Percentiles rank a stretch among this genome's conserved stretches.
Conservation (phyloP, 2,888 invertebrate genomes). For the Caenorhabditis wallacei region DNA sequence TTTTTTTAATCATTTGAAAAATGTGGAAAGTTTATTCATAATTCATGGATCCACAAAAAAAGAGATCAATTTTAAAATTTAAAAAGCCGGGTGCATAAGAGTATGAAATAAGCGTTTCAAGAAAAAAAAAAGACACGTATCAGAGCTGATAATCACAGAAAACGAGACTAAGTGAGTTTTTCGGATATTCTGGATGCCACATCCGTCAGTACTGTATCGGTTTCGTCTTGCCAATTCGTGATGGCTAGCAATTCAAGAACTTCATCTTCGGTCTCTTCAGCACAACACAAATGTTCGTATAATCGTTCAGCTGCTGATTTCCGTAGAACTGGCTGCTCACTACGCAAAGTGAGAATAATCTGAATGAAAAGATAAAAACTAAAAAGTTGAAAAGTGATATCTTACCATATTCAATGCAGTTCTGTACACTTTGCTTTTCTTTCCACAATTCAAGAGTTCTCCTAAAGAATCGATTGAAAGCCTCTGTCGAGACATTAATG, state of each 20-base stretch:
- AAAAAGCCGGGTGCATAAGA: neutral
- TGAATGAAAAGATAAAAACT: conserved; percentile 40
- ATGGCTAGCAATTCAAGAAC: conserved; percentile 54
- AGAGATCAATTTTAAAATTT: neutral
- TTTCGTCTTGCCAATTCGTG: conserved; percentile 62
- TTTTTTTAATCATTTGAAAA: neutral
- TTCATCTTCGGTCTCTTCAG: conserved; percentile 58
- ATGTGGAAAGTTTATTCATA: neutral
- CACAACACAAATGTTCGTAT: conserved; percentile 77
- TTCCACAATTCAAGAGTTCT: conserved; percentile 55
- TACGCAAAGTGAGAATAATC: conserved; percentile 72
- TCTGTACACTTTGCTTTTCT: conserved; percentile 50
- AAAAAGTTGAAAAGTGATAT: neutral
- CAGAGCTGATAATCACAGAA: neutral
- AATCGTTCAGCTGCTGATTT: conserved; percentile 78
- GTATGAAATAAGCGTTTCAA: neutral
- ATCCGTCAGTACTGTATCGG: conserved; percentile 23
- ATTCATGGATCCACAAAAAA: neutral
- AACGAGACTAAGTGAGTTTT: conserved; percentile 31
- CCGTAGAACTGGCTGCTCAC: conserved; percentile 72
- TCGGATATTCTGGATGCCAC: conserved; percentile 42
- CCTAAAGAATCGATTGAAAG: conserved; percentile 52
- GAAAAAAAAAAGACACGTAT: conserved; percentile 14
- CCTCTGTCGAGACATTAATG: conserved; percentile 40
- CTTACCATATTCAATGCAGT: conserved; percentile 41